Base-by-base conservation (phyloP, 2,888 invertebrate species). In the Coleophora flavipennella region DNA sequence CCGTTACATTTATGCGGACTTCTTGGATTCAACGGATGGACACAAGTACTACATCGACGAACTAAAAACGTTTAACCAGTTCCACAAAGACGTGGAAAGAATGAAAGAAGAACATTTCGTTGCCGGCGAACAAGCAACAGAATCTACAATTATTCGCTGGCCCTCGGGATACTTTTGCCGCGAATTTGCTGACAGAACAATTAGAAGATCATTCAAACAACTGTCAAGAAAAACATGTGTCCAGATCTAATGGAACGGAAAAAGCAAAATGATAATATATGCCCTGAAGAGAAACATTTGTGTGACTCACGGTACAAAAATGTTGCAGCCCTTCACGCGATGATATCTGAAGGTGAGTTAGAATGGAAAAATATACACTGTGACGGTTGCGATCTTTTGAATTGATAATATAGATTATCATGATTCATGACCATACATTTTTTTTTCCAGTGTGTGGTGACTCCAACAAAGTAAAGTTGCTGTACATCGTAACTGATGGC, bases 401-500 rank as follows among this genome's bases (percentile, higher is more conserved):
- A 27, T 27, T 43, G 43, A 42, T 55, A 13, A 33, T 48, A 46
- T 2, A 35, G 6, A 41, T 50, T 12, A 20, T 36, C 38, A 43
- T 49, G 1, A n/a, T n/a, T n/a, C n/a, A n/a, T n/a, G n/a, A n/a
- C n/a, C n/a, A n/a, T n/a, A n/a, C n/a, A n/a, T n/a, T n/a, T n/a
- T n/a, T n/a, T n/a, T n/a, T n/a, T n/a, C n/a, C n/a, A n/a, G n/a
- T n/a, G n/a, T 7, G 13, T 38, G 13, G 14, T 34, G 36, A 49
- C 20, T 42, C 46, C 28, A 28, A 45, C 35, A 48, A 50, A 43
- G 57, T 62, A n/a, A 51, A 54, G 20, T 48, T 62, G 32, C 27
- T 63, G 13, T 62, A 61, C 32, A 57, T 63, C 7, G 45, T 63
- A 13, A 64, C 64, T 1, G 59, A 64, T 40, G 63, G 62, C 11